Conservation (phyloP, 2,113 vertebrate genomes). For the Butorides virescens region DNA sequence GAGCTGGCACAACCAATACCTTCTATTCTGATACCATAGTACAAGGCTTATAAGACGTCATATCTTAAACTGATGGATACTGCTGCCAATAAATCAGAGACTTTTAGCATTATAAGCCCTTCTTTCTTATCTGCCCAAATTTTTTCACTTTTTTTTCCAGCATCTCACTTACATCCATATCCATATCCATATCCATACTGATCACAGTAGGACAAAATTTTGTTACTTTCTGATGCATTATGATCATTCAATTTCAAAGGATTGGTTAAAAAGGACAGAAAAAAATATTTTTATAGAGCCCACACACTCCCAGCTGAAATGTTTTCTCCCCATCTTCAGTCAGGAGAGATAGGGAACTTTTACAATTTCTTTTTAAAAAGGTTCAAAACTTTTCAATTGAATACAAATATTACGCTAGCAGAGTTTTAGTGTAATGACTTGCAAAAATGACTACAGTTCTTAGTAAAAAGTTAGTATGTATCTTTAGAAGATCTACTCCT, state of each 20-base stretch:
- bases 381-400: not conserved
- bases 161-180: not conserved
- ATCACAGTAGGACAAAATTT: not conserved
- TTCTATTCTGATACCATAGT: not conserved
- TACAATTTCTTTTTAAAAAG: not conserved
- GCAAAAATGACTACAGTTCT: not conserved
- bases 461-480: accelerated
- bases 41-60: not conserved
- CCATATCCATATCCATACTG: too few species aligned
- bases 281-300: not conserved
- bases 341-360: not conserved
- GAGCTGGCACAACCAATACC: not conserved
- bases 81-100: not conserved
- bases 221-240: not conserved
- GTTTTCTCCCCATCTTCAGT: not conserved
- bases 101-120: not conserved
- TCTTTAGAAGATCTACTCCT: not conserved
- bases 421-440: not conserved
- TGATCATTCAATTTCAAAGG: not conserved
- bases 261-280: not conserved
- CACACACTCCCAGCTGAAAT: not conserved
- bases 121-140: not conserved
- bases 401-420: not conserved
- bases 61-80: not conserved
- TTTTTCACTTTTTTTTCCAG: not conserved